Evolutionary conservation across 2,113 vertebrate genomes (phyloP), one percentile per base, ranked within the genome.

Genomic region (Cyrtonyx montezumae): DNA sequence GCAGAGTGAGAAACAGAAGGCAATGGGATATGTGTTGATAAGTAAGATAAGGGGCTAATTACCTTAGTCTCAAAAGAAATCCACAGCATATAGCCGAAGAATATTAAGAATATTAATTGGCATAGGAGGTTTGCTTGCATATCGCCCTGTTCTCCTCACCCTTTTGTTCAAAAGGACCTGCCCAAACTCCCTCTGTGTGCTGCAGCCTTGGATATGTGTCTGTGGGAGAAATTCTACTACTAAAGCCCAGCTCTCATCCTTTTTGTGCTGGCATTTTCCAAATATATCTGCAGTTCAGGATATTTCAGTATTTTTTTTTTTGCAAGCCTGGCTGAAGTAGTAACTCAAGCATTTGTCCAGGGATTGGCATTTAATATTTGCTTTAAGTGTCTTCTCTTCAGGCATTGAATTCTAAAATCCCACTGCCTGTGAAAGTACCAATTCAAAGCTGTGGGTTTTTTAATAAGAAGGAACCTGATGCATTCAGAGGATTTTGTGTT

Each of bases 261-360:
- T 71, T 63, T 25, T 48, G 12, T 32, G 43, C 11, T 84, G 70
- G 9, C 22, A 51, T 88, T 93, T 94, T 37, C 45, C n/a, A 61
- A 58, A 14, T 66, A 1, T 56, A 28, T 26, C 4, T 59, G 7
- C 37, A 74, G 34, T n/a, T 89, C 77, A 82, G 55, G 28, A 42
- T 80, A 36, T 88, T 75, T 40, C 81, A 66, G 48, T 87, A 7
- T 95, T 95, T 84, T 59, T 95, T 84, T 59, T 37, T 63, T 69
- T 91, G 63, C 82, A 94, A 84, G 0, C 74, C 25, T 28, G 17
- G 61, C 42, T 71, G 40, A 79, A 62, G 61, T 58, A 65, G 78
- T 51, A 84, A 62, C 48, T 61, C 56, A 70, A 76, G 15, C 34
- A 55, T 90, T 81, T 84, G 88, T 53, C 26, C 14, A 1, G 34